These are phyloP conservation scores for Promerops cafer DNA, from an alignment of 2,113 vertebrate genomes.

Conservation along the genomic window DNA sequence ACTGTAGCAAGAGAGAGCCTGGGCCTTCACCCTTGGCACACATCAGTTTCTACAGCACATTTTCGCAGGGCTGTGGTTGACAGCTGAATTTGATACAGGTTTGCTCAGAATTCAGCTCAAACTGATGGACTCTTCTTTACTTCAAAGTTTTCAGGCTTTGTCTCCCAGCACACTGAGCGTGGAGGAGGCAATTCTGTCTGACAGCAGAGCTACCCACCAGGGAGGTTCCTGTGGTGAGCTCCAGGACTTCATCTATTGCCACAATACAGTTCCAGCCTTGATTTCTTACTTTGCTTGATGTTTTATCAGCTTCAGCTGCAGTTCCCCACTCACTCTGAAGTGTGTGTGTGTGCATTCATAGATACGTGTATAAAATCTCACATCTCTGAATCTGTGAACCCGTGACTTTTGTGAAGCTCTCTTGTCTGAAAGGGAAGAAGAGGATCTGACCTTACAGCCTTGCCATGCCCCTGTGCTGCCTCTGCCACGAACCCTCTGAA, in stretches of 20 bases:
- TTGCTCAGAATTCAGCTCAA: not conserved
- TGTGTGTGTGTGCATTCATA: rapidly evolving
- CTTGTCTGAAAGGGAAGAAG: not conserved
- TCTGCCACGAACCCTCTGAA: not conserved
- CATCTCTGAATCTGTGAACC: not conserved
- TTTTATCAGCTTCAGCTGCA: not conserved
- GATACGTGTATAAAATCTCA: not conserved
- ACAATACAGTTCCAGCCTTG: not conserved
- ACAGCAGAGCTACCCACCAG: not conserved
- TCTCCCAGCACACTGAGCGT: not conserved
- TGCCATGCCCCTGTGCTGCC: not conserved
- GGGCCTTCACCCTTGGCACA: not conserved
- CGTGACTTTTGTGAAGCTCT: not conserved
- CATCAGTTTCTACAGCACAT: not conserved
- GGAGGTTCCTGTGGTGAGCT: not conserved
- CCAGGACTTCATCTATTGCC: not conserved
- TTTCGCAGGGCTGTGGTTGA: not conserved
- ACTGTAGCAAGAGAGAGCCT: not conserved
- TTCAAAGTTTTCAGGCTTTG: not conserved
- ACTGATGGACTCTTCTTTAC: not conserved
- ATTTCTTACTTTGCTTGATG: not conserved
- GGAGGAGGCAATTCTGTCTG: not conserved
- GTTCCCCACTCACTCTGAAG: not conserved
- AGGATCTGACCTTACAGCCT: not conserved
- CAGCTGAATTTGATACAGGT: not conserved